phyloP scores from a whole-genome alignment of 2,113 vertebrate genomes.

The Sinocyclocheilus anophthalmus region DNA sequence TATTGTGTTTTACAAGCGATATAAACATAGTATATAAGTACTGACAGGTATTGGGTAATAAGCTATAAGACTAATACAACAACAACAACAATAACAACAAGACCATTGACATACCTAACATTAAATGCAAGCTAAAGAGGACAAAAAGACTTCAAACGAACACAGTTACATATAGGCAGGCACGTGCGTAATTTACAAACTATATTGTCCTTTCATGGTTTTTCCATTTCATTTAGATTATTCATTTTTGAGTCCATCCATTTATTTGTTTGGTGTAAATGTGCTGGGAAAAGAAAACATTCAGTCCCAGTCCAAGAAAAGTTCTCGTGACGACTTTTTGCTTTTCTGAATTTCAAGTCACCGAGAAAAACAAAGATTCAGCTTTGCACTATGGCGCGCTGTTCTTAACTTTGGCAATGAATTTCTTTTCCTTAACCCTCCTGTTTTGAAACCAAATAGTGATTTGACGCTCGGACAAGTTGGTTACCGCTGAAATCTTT shows the following conservation, averaged over 20 bases:
- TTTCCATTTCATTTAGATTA: slow-evolving; percentile 39
- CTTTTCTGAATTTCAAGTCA: slow-evolving; percentile 46
- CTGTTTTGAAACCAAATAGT: slow-evolving; percentile 98
- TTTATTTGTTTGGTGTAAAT: slow-evolving; percentile 45
- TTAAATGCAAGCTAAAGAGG: slow-evolving; percentile 52
- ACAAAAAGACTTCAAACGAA: slow-evolving; percentile 53
- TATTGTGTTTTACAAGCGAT: slow-evolving; percentile 65
- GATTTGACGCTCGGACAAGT: slow-evolving; percentile 91
- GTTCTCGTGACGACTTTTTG: slow-evolving; percentile 34
- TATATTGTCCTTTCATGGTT: slow-evolving; percentile 49
- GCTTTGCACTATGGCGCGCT: slow-evolving; percentile 70
- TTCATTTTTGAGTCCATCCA: slow-evolving; percentile 47
- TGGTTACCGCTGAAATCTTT: slow-evolving; percentile 89
- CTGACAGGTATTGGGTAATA: slow-evolving; percentile 45
- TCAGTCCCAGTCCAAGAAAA: slow-evolving; percentile 42
- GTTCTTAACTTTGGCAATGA: slow-evolving; percentile 88
- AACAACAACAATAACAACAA: slow-evolving; percentile 60
- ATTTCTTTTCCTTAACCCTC: slow-evolving; percentile 94
- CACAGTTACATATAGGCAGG: slow-evolving; percentile 63
- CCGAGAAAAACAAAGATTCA: slow-evolving; percentile 33
- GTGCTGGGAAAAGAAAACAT: slow-evolving; percentile 43
- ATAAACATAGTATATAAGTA: slow-evolving; percentile 66
- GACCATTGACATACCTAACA: slow-evolving; percentile 54
- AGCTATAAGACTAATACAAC: slow-evolving; percentile 57
- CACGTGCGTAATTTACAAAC: slow-evolving; percentile 69